These are phyloP conservation scores for Calephelis nemesis DNA, from an alignment of 1,140 invertebrate genomes.

Conservation along the genomic window DNA sequence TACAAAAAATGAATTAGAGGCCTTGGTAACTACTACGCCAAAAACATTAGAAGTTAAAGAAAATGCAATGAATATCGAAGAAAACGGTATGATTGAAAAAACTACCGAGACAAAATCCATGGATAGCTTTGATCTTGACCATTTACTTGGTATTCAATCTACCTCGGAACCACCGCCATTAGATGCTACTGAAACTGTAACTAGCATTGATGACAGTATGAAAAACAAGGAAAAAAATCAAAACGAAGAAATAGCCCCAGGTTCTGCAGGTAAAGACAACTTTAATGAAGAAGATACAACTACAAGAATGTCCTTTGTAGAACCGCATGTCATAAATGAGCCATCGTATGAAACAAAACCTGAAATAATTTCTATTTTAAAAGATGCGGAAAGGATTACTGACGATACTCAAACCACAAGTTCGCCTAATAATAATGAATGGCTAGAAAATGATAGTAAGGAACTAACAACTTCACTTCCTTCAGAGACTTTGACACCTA, in stretches of 20 bases:
- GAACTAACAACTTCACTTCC: constrained; percentile 19
- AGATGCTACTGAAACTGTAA: background rate
- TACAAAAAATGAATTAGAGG: constrained; percentile 6
- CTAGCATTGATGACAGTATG: too few species aligned
- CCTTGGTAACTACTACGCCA: constrained; percentile 26
- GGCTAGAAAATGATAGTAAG: constrained; percentile 45
- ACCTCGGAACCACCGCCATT: background rate
- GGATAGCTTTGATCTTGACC: constrained; percentile 19
- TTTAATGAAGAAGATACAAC: constrained; percentile 31
- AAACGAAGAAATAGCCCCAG: constrained; percentile 22
- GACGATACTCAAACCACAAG: constrained; percentile 25
- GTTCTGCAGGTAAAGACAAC: constrained; percentile 13
- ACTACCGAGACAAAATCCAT: constrained; percentile 12
- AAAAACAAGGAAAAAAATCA: constrained; percentile 8
- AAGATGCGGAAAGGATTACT: constrained; percentile 32
- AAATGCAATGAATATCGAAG: constrained; percentile 8
- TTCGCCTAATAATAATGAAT: constrained; percentile 42
- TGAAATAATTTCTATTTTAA: constrained; percentile 50
- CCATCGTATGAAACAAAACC: constrained; percentile 50
- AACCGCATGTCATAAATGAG: constrained; percentile 47
- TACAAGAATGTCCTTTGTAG: constrained; percentile 42
- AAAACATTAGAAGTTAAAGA: constrained; percentile 24
- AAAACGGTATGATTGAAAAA: constrained; percentile 2
- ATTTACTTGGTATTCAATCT: background rate
- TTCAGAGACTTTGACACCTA: background rate